A percentile compares a stretch with the other conserved stretches of the same genome.
phyloP scores from a whole-genome alignment of 2,888 invertebrate species.

The Scaptomyza flava region DNA sequence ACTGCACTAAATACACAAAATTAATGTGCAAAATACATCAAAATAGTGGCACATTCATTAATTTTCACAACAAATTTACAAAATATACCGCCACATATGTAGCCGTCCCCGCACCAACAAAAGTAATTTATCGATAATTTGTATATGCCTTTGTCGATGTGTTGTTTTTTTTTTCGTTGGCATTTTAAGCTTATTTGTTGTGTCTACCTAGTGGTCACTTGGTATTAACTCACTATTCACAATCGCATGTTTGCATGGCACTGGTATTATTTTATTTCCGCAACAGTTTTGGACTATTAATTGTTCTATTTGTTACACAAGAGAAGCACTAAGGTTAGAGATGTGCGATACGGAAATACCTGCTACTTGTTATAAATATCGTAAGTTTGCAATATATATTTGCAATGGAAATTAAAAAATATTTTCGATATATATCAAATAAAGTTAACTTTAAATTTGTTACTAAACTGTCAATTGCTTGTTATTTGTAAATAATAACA shows the following conservation, averaged over 20 bases:
- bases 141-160: constrained; percentile 40
- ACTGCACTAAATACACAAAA: constrained; percentile 14
- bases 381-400: neutral
- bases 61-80: constrained; percentile 62
- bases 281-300: constrained; percentile 39
- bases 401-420: constrained; percentile 3
- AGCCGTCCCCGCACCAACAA: constrained; percentile 54
- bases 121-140: constrained; percentile 46
- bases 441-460: neutral
- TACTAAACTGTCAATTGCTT: neutral
- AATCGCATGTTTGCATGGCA: constrained; percentile 43
- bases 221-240: constrained; percentile 47
- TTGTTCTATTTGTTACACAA: constrained; percentile 59
- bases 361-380: constrained; percentile 12
- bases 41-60: constrained; percentile 46
- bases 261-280: constrained; percentile 45
- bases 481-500: neutral
- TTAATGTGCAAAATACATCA: constrained; percentile 20
- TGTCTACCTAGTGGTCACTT: neutral
- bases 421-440: constrained; percentile 7
- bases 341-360: constrained; percentile 16
- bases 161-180: constrained; percentile 21
- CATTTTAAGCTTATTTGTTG: constrained; percentile 1
- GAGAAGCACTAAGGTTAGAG: constrained; percentile 41
- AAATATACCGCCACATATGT: constrained; percentile 63